Conservation (phyloP, 1,140 invertebrate species). For the Drosophila sp. region DNA sequence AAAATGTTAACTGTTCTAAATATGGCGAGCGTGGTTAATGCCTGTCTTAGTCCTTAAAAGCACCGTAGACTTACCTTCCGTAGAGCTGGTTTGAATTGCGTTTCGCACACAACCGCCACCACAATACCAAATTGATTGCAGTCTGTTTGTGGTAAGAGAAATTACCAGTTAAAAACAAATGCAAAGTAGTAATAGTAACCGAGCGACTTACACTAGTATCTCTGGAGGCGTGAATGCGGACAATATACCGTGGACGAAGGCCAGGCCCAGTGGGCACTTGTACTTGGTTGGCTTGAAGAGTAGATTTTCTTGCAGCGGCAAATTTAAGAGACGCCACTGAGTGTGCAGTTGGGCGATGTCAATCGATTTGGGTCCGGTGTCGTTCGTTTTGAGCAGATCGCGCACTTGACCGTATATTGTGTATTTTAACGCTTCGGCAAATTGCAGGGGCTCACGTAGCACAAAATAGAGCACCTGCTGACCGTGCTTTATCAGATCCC, state of each 20-base stretch:
- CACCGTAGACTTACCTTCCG: slow-evolving; percentile 72
- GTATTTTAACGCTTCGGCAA: slow-evolving; percentile 68
- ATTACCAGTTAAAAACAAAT: not conserved
- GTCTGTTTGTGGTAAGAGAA: slow-evolving; percentile 27
- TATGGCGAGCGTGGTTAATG: no score
- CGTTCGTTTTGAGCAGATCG: slow-evolving; percentile 40
- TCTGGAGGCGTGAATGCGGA: slow-evolving; percentile 66
- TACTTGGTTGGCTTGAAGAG: slow-evolving; percentile 51
- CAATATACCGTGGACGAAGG: slow-evolving; percentile 64
- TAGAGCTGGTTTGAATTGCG: slow-evolving; percentile 69
- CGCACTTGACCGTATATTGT: slow-evolving; percentile 62
- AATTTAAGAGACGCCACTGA: slow-evolving; percentile 63
- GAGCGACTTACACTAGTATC: slow-evolving; percentile 60
- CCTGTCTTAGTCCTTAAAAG: no score
- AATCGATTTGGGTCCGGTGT: slow-evolving; percentile 49
- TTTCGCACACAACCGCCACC: slow-evolving; percentile 71
- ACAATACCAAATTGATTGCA: slow-evolving; percentile 82
- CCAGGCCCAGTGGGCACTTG: slow-evolving; percentile 50
- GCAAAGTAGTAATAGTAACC: not conserved
- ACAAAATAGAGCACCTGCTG: slow-evolving; percentile 52
- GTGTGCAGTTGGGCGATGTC: slow-evolving; percentile 74
- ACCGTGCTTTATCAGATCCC: slow-evolving; percentile 41
- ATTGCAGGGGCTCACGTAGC: slow-evolving; percentile 71
- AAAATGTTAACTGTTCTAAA: no score
- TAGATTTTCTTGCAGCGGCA: slow-evolving; percentile 62